Conservation (phyloP, 2,888 invertebrate genomes). For the Eustalomyia histrio region DNA sequence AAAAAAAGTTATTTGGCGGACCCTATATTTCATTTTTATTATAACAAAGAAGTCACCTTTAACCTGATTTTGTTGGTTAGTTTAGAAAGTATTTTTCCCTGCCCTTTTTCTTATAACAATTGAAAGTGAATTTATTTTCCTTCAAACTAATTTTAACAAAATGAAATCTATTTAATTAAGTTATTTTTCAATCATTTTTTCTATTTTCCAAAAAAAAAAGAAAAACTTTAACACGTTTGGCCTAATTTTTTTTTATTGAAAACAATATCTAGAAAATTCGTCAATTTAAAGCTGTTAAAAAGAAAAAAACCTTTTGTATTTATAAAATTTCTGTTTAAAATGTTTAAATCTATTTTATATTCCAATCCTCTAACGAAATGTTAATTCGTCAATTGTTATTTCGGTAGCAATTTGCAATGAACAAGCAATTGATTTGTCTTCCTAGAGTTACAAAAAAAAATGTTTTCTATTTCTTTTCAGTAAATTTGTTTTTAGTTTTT, state of each 20-base stretch:
- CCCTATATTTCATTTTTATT: too few relatives aligned
- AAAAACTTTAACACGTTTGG: constrained; percentile 48
- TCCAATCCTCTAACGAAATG: constrained; percentile 38
- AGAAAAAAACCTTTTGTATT: constrained; percentile 1
- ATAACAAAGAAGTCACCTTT: too few relatives aligned
- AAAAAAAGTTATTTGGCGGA: too few relatives aligned
- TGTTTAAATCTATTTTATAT: constrained; percentile 17
- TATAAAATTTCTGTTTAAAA: constrained; percentile 5
- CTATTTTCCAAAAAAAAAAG: constrained; percentile 12
- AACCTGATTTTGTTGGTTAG: too few relatives aligned
- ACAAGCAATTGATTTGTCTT: constrained; percentile 62
- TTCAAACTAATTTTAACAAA: constrained; percentile 11
- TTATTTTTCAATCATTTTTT: constrained; percentile 46
- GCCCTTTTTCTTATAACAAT: constrained; percentile 5
- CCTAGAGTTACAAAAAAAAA: constrained; percentile 16
- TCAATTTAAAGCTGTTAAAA: constrained; percentile 28
- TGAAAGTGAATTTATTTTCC: constrained; percentile 34
- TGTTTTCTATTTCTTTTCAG: constrained; percentile 3
- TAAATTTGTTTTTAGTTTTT: constrained; percentile 9
- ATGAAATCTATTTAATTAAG: constrained; percentile 37
- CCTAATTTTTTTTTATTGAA: constrained; percentile 37
- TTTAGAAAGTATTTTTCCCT: constrained; percentile 16
- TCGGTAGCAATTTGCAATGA: constrained; percentile 61
- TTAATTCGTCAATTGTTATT: constrained; percentile 61
- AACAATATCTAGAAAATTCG: constrained; percentile 8